Base-by-base conservation (phyloP, 2,888 invertebrate genomes). In the Ischnus inquisitorius region DNA sequence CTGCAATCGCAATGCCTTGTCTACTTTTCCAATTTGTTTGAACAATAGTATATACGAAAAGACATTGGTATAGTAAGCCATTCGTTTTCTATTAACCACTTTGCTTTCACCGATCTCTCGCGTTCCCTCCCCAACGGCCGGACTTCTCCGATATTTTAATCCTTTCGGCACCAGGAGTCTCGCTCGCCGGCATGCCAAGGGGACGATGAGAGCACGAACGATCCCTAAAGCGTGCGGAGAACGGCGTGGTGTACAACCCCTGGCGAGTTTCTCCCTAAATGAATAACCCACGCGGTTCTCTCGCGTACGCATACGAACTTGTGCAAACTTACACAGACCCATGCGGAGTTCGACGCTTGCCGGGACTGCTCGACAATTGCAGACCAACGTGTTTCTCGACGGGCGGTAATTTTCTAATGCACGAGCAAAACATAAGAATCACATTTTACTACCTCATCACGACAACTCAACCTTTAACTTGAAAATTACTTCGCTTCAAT, bases 251-350 rank as follows among this genome's bases (percentile, higher is more conserved):
- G 14, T 60, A 25, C 60, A n/a, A 6, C 60, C 14, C 14, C 57
- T 28, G 3, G 28, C 57, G 60, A 19, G 60, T 60, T 28, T n/a
- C 60, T 28, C 28, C 14, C 28, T 14, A n/a, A 25, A 83, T 90
- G 87, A 88, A 90, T 89, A 87, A 88, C 87, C 80, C 78, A 88
- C 80, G 69, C 83, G 77, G 28, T 39, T 75, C 79, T 82, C 85
- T 78, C 82, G 75, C 79, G 62, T 67, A 78, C 60, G 60, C 64
- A 76, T 14, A 71, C 51, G 28, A 54, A 68, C 68, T 28, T 60
- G 5, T 60, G 28, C 14, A 28, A 60, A 60, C 60, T 60, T 60
- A 60, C 60, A 28, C 25, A 10, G 28, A 28, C 5, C 25, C 28
- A 25, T 4, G 25, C 14, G 25, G 4, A 25, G 28, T 60, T 60